A percentile compares a stretch with the other conserved stretches of the same genome.
Conservation (phyloP, 2,888 invertebrate genomes). For the Epistrophella euchroma region DNA sequence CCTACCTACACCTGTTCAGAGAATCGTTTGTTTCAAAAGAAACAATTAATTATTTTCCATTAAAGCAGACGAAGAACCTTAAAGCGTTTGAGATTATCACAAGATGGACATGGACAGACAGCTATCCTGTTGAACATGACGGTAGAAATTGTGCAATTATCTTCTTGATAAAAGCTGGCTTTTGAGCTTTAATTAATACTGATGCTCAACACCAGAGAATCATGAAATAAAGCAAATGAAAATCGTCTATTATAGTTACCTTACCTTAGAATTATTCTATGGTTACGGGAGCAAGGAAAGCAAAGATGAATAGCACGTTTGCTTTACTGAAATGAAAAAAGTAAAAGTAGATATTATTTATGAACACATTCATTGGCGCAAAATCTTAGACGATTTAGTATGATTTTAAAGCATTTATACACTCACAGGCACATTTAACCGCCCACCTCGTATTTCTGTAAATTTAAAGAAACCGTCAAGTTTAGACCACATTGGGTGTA, state of each 20-base stretch:
- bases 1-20: too few relatives aligned
- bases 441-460: too few relatives aligned
- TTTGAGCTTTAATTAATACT: constrained; percentile 18
- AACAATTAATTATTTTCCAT: constrained; percentile 27
- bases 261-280: not conserved
- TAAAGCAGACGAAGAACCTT: not conserved
- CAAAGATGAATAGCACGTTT: not conserved
- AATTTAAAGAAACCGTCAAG: too few relatives aligned
- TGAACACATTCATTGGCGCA: not conserved
- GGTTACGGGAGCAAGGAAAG: not conserved
- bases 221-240: not conserved
- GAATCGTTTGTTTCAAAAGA: not conserved
- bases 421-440: too few relatives aligned
- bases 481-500: too few relatives aligned
- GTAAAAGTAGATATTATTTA: not conserved
- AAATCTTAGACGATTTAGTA: too few relatives aligned
- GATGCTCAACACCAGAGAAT: not conserved
- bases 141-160: constrained; percentile 22
- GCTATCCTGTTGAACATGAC: constrained; percentile 15
- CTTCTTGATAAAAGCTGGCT: not conserved
- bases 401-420: too few relatives aligned
- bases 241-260: constrained; percentile 3
- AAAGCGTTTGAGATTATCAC: constrained; percentile 8
- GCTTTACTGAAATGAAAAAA: not conserved
- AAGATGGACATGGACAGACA: constrained; percentile 15